These are phyloP conservation scores for Notarius quadriscutis DNA, from an alignment of 2,113 vertebrate species.

Conservation along the genomic window DNA sequence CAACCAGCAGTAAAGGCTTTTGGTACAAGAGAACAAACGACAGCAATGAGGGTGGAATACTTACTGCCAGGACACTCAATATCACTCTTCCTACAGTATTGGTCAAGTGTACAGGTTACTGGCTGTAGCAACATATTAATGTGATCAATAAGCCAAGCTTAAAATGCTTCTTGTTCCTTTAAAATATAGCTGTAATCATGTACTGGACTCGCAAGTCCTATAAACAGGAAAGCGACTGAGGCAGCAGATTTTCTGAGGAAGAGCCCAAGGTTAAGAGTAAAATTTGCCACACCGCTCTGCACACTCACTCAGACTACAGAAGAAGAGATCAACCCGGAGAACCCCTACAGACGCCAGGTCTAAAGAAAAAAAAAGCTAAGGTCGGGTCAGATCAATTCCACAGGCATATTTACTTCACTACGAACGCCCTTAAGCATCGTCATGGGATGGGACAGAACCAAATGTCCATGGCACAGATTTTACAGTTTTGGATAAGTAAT, in stretches of 20 bases:
- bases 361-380: conserved; percentile 37
- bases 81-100: too few species aligned
- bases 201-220: neutral
- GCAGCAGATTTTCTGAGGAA: neutral
- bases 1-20: neutral
- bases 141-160: neutral
- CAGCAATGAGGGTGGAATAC: neutral
- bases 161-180: neutral
- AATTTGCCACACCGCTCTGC: conserved; percentile 2
- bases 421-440: conserved; percentile 26
- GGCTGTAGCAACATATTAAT: neutral
- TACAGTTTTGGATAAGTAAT: neutral
- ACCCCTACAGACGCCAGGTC: conserved; percentile 10
- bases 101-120: neutral
- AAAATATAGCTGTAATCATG: neutral
- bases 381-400: conserved; percentile 43
- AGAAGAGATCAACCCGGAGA: conserved; percentile 34
- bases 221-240: neutral
- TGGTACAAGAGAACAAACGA: neutral
- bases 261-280: neutral
- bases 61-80: neutral
- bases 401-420: conserved; percentile 30
- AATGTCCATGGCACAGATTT: neutral
- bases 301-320: conserved; percentile 12
- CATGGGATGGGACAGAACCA: conserved; percentile 34